Conservation (phyloP, 2,797 vertebrate species). For the Fistularia commersonii region DNA sequence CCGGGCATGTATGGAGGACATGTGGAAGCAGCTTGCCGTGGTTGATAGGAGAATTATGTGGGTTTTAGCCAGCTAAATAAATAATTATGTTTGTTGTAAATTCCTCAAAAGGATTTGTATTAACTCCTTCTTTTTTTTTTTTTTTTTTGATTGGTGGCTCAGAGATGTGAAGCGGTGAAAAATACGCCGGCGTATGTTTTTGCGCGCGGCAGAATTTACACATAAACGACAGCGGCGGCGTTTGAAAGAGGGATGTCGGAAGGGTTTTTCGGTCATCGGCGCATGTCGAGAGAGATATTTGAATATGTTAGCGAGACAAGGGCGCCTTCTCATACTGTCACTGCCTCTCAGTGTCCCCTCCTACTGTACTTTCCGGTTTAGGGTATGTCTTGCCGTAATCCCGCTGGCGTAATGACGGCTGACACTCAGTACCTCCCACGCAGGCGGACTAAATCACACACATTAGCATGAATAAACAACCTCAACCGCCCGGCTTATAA, state of each 20-base stretch:
- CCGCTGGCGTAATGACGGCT: constrained; percentile 52
- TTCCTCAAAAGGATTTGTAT: constrained; percentile 76
- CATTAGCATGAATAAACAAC: constrained; percentile 2
- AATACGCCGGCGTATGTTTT: constrained; percentile 38
- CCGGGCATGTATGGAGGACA: constrained; percentile 67
- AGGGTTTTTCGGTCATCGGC: constrained; percentile 23
- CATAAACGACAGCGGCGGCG: constrained; percentile 39
- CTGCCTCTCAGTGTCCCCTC: constrained; percentile 23
- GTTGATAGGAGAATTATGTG: constrained; percentile 76
- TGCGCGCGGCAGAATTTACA: constrained; percentile 34
- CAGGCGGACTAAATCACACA: constrained; percentile 25
- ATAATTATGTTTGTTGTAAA: constrained; percentile 77
- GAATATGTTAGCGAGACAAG: constrained; percentile 16
- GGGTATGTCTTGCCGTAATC: constrained; percentile 59
- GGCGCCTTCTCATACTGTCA: constrained; percentile 28
- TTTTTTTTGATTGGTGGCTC: constrained; percentile 31
- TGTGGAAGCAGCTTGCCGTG: constrained; percentile 70
- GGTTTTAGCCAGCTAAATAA: constrained; percentile 77
- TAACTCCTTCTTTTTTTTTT: constrained; percentile 57
- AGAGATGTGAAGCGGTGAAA: constrained; percentile 53
- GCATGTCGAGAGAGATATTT: constrained; percentile 21
- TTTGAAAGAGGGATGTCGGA: constrained; percentile 12
- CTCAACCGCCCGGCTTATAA: neutral
- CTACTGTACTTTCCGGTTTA: constrained; percentile 32
- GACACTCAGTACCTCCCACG: constrained; percentile 60